phyloP scores from a whole-genome alignment of 2,888 invertebrate species.

The Tinea trinotella region DNA sequence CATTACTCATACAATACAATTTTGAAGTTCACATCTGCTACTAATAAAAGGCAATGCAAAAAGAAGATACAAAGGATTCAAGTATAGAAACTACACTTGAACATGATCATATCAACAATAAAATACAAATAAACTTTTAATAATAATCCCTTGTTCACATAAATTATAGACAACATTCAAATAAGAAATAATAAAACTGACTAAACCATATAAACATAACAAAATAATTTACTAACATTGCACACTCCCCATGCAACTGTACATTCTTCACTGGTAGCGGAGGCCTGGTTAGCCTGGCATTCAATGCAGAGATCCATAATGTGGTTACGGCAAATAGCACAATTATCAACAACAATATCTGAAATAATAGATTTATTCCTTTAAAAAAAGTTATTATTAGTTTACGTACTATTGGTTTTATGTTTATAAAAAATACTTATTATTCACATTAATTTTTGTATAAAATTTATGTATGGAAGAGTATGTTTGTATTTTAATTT shows the following conservation, averaged over 20 bases:
- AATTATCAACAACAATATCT: conserved; percentile 99
- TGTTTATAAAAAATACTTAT: too few species aligned
- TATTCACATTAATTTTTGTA: too few species aligned
- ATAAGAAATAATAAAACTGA: conserved; percentile 15
- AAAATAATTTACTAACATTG: conserved; percentile 81
- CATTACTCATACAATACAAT: conserved; percentile 1
- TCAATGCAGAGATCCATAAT: conserved; percentile 99
- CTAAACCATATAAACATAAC: background rate
- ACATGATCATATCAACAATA: background rate
- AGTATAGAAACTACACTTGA: background rate
- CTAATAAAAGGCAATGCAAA: background rate
- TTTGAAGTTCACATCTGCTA: background rate
- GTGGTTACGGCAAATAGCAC: conserved; percentile 99
- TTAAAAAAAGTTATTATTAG: too few species aligned
- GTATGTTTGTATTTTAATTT: too few species aligned
- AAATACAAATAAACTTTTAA: background rate
- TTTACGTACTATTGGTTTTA: too few species aligned
- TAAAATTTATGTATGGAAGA: too few species aligned
- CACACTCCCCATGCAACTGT: conserved; percentile 99
- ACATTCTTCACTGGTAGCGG: conserved; percentile 98
- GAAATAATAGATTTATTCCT: conserved; percentile 28
- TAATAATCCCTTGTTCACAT: too few species aligned
- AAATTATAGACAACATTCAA: too few species aligned
- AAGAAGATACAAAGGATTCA: conserved; percentile 9
- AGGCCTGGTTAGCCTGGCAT: conserved; percentile 98